Evolutionary conservation across 1,140 invertebrate genomes (phyloP), one percentile per base, ranked within the genome.

Genomic region (Apis dorsata): DNA sequence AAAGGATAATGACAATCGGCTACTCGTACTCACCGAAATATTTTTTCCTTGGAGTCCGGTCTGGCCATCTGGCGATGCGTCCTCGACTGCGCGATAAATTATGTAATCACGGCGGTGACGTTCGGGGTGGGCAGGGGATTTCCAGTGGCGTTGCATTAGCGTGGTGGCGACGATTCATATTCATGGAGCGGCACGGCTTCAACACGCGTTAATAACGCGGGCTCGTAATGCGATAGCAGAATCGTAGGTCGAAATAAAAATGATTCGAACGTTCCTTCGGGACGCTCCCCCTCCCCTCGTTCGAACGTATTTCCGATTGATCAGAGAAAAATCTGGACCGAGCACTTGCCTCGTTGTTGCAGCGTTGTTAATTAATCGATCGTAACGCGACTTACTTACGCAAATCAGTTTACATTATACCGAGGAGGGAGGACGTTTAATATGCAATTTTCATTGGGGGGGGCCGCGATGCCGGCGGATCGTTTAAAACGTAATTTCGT

Each of bases 401-500:
- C 44, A 65, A 83, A 86, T 83, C 77, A 24, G 66, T 65, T 74
- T 71, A 28, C 28, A 44, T 70, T 86, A 66, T 57, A 66, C 69
- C 66, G 7, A 11, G 65, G 15, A 12, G 65, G 66, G 15, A 9
- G 65, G 66, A 82, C 69, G 77, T 70, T 84, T 62, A 71, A 81
- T 63, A 77, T 55, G 62, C 60, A 73, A 82, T 83, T 79, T 71
- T 66, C n/a, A 24, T 44, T 57, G 51, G 11, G 12, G 51, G 11
- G 12, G 17, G 34, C 34, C 28, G 28, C 55, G 15, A 57, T 28
- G 74, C 65, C 68, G 66, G 59, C 28, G 65, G 57, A 83, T 83
- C 81, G 75, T 34, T 83, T 83, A 71, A 79, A 78, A 72, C 68
- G 75, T 66, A 83, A 83, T 83, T 77, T 79, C 12, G 59, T 21